phyloP scores from a whole-genome alignment of 2,888 invertebrate species.

The Diabrotica balteata region DNA sequence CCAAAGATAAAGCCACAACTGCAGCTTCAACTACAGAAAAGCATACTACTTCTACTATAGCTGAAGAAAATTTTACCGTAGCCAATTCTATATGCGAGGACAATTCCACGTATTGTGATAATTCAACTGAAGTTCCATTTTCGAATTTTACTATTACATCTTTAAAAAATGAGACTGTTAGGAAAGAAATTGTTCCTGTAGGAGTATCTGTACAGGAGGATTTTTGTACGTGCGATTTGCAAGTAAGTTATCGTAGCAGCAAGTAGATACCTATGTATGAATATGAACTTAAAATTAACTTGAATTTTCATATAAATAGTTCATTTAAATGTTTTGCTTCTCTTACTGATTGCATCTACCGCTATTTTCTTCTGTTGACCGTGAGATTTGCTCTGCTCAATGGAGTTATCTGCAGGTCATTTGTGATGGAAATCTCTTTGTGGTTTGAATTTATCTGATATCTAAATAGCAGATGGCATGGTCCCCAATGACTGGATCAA shows the following conservation, averaged over 20 bases:
- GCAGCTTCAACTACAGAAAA: neutral
- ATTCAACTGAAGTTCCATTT: neutral
- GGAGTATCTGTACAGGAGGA: conserved; percentile 15
- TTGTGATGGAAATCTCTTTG: no score
- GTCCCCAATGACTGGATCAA: no score
- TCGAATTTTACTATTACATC: conserved; percentile 26
- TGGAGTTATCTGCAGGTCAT: no score
- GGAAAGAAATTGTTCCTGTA: neutral
- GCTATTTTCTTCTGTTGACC: no score
- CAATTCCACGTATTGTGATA: neutral
- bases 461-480: no score
- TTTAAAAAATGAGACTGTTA: conserved; percentile 22
- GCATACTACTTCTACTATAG: neutral
- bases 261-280: no score
- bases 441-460: no score
- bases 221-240: conserved; percentile 66
- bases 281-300: no score
- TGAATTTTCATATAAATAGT: no score
- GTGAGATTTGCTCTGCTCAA: no score
- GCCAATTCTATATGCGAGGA: conserved; percentile 11
- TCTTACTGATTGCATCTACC: no score
- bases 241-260: conserved; percentile 52
- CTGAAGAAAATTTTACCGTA: conserved; percentile 15
- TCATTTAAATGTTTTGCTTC: no score
- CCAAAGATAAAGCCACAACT: neutral